phyloP scores from a whole-genome alignment of 1,140 invertebrate genomes.

The Fopius arisanus region DNA sequence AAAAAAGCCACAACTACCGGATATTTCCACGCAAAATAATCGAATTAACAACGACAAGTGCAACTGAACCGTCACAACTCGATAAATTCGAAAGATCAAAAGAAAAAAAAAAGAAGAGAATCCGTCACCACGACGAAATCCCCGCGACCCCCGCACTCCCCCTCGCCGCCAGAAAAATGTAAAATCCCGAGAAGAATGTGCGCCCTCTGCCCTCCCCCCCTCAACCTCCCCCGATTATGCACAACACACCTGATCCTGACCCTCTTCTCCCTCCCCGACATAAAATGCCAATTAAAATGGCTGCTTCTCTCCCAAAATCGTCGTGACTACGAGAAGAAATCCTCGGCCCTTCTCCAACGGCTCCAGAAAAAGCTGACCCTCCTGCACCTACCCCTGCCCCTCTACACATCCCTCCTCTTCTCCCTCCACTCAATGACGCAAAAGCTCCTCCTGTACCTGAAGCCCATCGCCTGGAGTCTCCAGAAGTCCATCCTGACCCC shows the following conservation, averaged over 20 bases:
- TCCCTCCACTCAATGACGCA: not conserved
- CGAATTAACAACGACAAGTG: no score
- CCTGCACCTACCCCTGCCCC: not conserved
- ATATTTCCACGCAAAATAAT: no score
- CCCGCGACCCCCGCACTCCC: not conserved
- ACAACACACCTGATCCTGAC: not conserved
- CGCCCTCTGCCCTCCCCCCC: not conserved
- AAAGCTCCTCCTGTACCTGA: not conserved
- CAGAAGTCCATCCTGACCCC: not conserved
- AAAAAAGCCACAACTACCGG: no score
- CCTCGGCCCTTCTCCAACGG: not conserved
- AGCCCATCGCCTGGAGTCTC: not conserved
- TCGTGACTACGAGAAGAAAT: not conserved
- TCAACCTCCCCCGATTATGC: not conserved
- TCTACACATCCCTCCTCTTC: not conserved
- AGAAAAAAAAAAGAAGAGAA: no score
- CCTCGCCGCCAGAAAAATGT: not conserved
- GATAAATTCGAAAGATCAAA: no score
- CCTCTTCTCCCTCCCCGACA: not conserved
- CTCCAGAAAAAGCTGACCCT: not conserved
- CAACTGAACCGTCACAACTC: no score
- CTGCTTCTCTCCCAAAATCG: not conserved
- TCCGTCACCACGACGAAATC: no score
- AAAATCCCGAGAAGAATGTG: not conserved
- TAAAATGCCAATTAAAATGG: not conserved